Evolutionary conservation across 1,140 invertebrate genomes (phyloP).

Genomic region (Panagrolaimus sp.): DNA sequence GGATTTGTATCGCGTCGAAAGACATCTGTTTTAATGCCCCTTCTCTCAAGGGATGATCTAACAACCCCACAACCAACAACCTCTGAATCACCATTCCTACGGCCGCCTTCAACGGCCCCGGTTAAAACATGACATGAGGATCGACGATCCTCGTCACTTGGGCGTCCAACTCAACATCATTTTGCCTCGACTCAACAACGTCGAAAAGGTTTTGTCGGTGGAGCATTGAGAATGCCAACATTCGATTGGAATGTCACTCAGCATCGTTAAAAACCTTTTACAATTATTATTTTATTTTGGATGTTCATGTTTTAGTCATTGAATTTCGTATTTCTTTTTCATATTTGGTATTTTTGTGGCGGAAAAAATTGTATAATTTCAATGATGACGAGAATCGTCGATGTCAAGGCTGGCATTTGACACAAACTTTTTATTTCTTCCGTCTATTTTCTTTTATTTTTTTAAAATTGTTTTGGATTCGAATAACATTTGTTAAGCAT

Average conservation of each 20-base stretch:
- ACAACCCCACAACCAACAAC: neutral
- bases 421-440: no score
- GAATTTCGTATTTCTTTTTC: no score
- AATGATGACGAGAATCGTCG: no score
- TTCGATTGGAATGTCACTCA: neutral
- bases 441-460: no score
- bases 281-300: no score
- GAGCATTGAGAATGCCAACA: neutral
- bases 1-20: constrained; percentile 29
- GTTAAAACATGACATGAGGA: constrained; percentile 13
- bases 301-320: no score
- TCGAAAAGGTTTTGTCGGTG: neutral
- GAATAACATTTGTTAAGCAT: no score
- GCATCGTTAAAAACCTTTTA: no score
- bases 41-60: constrained; percentile 39
- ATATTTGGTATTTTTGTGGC: no score
- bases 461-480: no score
- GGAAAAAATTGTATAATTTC: no score
- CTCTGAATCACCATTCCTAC: neutral
- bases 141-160: constrained; percentile 7
- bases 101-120: neutral
- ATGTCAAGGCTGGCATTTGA: no score
- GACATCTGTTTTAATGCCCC: constrained; percentile 46
- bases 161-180: constrained; percentile 6
- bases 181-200: neutral